Conservation (phyloP, 2,113 vertebrate genomes). For the Mobula hypostoma region DNA sequence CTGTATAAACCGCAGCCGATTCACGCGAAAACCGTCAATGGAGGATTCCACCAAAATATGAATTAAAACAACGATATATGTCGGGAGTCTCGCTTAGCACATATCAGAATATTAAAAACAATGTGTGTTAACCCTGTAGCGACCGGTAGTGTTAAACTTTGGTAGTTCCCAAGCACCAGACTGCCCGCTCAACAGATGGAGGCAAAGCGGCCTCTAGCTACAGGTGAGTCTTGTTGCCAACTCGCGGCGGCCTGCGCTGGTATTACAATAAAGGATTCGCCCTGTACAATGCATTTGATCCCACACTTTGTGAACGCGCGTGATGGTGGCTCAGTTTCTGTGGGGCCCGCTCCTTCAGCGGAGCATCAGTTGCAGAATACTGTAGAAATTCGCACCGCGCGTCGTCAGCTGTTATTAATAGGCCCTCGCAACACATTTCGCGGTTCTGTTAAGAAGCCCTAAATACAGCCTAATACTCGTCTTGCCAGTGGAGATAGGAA, state of each 20-base stretch:
- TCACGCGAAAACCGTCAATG: neutral
- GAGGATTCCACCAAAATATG: neutral
- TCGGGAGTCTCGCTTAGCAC: neutral
- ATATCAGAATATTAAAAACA: neutral
- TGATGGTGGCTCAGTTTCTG: neutral
- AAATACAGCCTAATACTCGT: neutral
- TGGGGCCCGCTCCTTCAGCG: neutral
- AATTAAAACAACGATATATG: neutral
- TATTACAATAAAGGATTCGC: neutral
- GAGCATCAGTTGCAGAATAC: neutral
- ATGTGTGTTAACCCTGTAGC: neutral
- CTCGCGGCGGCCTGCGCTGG: neutral
- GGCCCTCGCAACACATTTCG: neutral
- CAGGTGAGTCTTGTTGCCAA: neutral
- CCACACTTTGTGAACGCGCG: neutral
- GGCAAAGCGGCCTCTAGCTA: conserved; percentile 22
- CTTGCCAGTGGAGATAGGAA: conserved; percentile 3
- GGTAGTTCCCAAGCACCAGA: neutral
- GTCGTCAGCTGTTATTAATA: neutral
- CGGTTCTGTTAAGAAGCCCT: neutral
- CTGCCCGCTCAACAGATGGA: neutral
- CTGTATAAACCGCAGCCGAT: neutral
- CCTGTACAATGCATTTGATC: neutral
- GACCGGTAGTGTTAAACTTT: neutral
- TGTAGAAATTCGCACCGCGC: neutral